Base-by-base conservation (phyloP, 2,888 invertebrate species). In the Troglohyphantes excavatus region DNA sequence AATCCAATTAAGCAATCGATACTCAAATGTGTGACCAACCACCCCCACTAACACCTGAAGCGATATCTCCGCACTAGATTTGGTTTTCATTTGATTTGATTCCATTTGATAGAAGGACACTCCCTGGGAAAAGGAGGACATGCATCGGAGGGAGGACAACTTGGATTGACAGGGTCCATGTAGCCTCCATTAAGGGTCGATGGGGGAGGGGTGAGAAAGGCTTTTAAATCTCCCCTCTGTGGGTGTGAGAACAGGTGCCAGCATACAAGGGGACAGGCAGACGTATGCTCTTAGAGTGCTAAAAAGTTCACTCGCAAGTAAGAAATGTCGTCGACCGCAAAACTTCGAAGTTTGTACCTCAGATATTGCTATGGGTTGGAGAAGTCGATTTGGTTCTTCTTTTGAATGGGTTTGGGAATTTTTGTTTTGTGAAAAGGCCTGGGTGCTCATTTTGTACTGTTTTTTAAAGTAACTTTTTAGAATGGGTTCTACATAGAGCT, bases 101-200 rank as follows among this genome's bases (percentile, higher is more conserved):
- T 53, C 53, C n/a, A 5, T 53, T 79, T 72, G 61, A 82, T 89
- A 76, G 68, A 63, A 26, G 63, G 29, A 89, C 46, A 61, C 46
- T 76, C 88, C 88, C 88, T 68, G 53, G 53, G 29, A 43, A 43
- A 21, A 53, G 46, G 27, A 53, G 67, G 53, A 75, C 75, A 75
- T 67, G 65, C 59, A 68, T 85, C 85, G 85, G 59, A 26, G 17
- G 19, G n/a, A 13, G 59, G 27, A 19, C 63, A 53, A 26, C n/a
- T 29, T 79, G 27, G 29, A 39, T 68, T 72, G 81, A 73, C 79
- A 79, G 79, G 72, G 81, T 46, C 67, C 33, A 7, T 46, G 73
- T 46, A 72, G 68, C 68, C 68, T 89, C 88, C 88, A 89, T 89
- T 89, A 89, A 82, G 82, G 88, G 88, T 89, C 88, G 88, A 89